Evolutionary conservation across 2,888 invertebrate species (phyloP).

Genomic region (Xestia xanthographa): DNA sequence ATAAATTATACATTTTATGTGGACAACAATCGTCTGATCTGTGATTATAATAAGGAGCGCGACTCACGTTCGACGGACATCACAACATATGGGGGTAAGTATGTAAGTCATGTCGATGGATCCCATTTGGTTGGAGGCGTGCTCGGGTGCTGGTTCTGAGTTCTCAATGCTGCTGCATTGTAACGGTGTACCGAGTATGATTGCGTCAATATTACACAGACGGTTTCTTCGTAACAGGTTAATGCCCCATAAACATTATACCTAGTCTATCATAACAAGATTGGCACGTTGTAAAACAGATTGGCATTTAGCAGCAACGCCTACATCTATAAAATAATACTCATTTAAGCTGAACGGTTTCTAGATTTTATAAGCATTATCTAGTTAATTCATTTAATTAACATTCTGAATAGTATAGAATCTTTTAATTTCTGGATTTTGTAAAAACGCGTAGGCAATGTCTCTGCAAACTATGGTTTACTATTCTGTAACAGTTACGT

Average conservation of each 20-base stretch:
- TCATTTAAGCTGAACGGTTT: constrained; percentile 17
- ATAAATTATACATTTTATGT: constrained; percentile 89
- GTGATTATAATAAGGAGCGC: constrained; percentile 88
- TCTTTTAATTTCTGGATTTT: background rate
- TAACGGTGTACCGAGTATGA: constrained; percentile 79
- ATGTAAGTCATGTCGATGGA: constrained; percentile 74
- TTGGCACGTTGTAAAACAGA: constrained; percentile 64
- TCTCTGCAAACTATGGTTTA: constrained; percentile 11
- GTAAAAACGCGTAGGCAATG: background rate
- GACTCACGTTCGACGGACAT: constrained; percentile 84
- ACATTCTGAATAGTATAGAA: background rate
- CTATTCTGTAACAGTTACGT: constrained; percentile 61
- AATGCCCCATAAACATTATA: constrained; percentile 68
- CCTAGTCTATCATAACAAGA: constrained; percentile 72
- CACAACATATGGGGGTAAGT: constrained; percentile 71
- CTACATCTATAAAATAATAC: constrained; percentile 23
- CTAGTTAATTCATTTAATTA: background rate
- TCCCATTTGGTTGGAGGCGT: constrained; percentile 77
- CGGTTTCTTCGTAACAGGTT: constrained; percentile 71
- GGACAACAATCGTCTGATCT: constrained; percentile 88
- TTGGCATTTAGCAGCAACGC: constrained; percentile 41
- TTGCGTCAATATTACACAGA: constrained; percentile 77
- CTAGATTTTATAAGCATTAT: background rate
- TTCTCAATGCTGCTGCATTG: constrained; percentile 74
- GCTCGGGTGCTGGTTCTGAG: constrained; percentile 75